Evolutionary conservation across 2,888 invertebrate species (phyloP), one percentile per base, ranked within the genome.

Genomic region (Lepidochitona cinerea): DNA sequence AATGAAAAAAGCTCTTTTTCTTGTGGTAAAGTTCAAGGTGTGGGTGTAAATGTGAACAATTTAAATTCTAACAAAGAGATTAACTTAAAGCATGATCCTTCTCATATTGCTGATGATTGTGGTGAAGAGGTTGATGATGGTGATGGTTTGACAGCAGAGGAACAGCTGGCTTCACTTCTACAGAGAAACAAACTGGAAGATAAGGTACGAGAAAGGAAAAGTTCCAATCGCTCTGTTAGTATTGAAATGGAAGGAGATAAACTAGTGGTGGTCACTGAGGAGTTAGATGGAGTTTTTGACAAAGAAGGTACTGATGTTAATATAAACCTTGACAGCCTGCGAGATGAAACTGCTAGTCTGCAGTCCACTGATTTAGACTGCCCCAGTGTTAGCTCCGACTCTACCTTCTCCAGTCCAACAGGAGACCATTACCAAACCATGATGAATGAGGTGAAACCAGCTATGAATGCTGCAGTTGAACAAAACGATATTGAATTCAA

Each of bases 211-310:
- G 82, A 85, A 32, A 77, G 82, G 41, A 75, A 73, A 18, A 83
- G 82, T 70, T 84, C 84, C 6, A 83, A 80, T 74, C 83, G 79
- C 64, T 83, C 86, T n/a, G 82, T 89, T 26, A 89, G 89, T 74
- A 89, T 91, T 41, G 90, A 90, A 80, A 90, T 91, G 89, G 88
- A 89, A 18, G 91, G 91, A 18, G 91, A 91, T 76, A 88, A 87
- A 68, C 83, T 91, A 35, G 87, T 87, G 35, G 89, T 90, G 9
- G 87, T 88, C 0, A 88, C 87, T 54, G 84, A 89, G 70, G 86
- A 86, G 65, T 69, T 83, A 7, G 87, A 84, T 18, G 77, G 78
- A 5, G 79, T 73, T 36, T 64, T 64, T 26, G 79, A 80, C 37
- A 67, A 78, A 53, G 69, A 35, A 49, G 79, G 83, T 26, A 79